Evolutionary conservation across 1,140 invertebrate genomes (phyloP).

Genomic region (Xylocopa sonorina): DNA sequence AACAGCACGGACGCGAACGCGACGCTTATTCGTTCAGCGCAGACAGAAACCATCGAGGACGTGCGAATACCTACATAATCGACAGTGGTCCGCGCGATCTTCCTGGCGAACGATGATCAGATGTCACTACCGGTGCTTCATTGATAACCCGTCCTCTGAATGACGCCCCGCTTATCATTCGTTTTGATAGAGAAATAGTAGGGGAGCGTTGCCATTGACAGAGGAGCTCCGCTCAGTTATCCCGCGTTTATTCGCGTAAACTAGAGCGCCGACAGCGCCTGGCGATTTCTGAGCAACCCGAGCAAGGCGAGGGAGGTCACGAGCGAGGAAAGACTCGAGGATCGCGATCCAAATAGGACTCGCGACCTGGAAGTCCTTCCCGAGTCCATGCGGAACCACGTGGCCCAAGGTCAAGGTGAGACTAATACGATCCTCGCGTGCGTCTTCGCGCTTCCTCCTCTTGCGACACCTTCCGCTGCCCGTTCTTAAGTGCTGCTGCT

Average conservation of each 20-base stretch:
- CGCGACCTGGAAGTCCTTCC: slow-evolving; percentile 73
- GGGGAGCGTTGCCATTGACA: slow-evolving; percentile 71
- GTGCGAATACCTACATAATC: slow-evolving; percentile 31
- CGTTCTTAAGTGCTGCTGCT: not conserved
- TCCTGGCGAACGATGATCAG: slow-evolving; percentile 43
- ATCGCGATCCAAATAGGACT: slow-evolving; percentile 64
- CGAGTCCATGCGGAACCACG: slow-evolving; percentile 70
- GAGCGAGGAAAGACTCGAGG: slow-evolving; percentile 55
- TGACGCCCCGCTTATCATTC: slow-evolving; percentile 76
- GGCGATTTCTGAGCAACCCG: slow-evolving; percentile 49
- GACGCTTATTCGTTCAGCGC: slow-evolving; percentile 38
- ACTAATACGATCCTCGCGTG: slow-evolving; percentile 44
- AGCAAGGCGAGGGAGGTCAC: slow-evolving; percentile 43
- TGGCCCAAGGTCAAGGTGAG: slow-evolving; percentile 73
- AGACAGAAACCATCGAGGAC: slow-evolving; percentile 48
- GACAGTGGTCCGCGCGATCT: not conserved
- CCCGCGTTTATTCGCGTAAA: slow-evolving; percentile 77
- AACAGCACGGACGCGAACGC: too few species aligned
- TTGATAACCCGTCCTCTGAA: slow-evolving; percentile 68
- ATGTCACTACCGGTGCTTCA: slow-evolving; percentile 73
- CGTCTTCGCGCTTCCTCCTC: slow-evolving; percentile 17
- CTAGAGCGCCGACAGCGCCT: slow-evolving; percentile 68
- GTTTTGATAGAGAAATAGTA: slow-evolving; percentile 74
- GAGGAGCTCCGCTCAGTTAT: slow-evolving; percentile 76
- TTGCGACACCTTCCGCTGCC: not conserved